Conservation (phyloP, 2,888 invertebrate genomes). For the Pherbina coryleti region DNA sequence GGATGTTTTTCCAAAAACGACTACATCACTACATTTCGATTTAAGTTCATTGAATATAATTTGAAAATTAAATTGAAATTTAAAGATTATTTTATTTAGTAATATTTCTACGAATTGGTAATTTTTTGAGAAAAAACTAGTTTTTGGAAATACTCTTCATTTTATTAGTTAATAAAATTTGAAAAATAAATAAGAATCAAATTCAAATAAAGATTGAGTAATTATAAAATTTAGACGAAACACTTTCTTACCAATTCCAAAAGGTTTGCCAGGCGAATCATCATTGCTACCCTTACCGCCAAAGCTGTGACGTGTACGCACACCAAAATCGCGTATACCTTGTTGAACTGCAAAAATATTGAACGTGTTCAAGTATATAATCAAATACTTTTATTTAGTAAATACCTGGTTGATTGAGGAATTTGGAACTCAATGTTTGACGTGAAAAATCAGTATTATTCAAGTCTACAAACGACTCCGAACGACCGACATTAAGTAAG, state of each 20-base stretch:
- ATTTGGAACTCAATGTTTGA: constrained; percentile 52
- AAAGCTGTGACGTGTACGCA: constrained; percentile 72
- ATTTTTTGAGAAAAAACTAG: background rate
- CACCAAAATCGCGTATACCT: constrained; percentile 58
- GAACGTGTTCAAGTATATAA: background rate
- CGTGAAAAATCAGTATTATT: constrained; percentile 74
- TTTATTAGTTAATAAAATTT: background rate
- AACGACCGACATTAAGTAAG: constrained; percentile 79
- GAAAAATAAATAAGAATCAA: background rate
- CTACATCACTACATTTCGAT: no score
- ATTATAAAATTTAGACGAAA: constrained; percentile 1
- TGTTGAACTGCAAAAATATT: constrained; percentile 53
- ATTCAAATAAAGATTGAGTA: background rate
- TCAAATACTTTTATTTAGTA: constrained; percentile 8
- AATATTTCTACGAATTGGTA: background rate
- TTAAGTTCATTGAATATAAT: no score
- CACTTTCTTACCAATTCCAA: constrained; percentile 80
- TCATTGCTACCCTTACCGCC: constrained; percentile 73
- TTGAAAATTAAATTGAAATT: background rate
- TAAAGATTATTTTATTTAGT: background rate
- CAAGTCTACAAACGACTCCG: constrained; percentile 87
- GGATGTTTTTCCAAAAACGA: no score
- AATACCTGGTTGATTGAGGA: constrained; percentile 61
- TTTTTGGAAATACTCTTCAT: background rate
- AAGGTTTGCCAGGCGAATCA: constrained; percentile 78